Conservation (phyloP, 1,140 invertebrate species). For the Mylabris phalerata region DNA sequence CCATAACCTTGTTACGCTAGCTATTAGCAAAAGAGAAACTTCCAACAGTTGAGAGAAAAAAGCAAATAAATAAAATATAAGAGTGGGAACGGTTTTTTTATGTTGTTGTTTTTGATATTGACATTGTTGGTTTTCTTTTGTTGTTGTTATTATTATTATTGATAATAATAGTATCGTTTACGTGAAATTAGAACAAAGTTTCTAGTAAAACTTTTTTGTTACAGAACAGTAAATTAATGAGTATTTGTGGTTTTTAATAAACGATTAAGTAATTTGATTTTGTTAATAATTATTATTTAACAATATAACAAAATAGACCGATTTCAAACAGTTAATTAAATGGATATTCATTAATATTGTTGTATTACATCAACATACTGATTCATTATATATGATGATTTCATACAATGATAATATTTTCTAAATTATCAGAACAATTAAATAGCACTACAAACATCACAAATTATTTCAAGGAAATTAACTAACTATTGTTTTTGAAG, state of each 20-base stretch:
- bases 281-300: no score
- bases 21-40: conserved; percentile 40
- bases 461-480: conserved; percentile 7
- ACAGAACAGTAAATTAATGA: no score
- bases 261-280: no score
- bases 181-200: conserved; percentile 12
- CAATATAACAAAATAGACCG: background rate
- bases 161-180: conserved; percentile 20
- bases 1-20: conserved; percentile 38
- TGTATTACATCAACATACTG: conserved; percentile 11
- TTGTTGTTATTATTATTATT: background rate
- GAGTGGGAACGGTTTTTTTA: conserved; percentile 28
- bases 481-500: no score
- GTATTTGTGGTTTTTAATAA: no score
- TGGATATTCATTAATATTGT: no score
- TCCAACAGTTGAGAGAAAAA: conserved; percentile 20
- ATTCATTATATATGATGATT: conserved; percentile 9
- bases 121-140: conserved; percentile 29
- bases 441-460: conserved; percentile 4
- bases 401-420: conserved; percentile 8
- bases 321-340: background rate
- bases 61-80: conserved; percentile 5
- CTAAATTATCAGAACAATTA: conserved; percentile 12
- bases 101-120: conserved; percentile 22
- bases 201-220: no score